Evolutionary conservation across 1,140 invertebrate genomes (phyloP), one percentile per base, ranked within the genome.

Genomic region (Cyphomyrmex costatus): DNA sequence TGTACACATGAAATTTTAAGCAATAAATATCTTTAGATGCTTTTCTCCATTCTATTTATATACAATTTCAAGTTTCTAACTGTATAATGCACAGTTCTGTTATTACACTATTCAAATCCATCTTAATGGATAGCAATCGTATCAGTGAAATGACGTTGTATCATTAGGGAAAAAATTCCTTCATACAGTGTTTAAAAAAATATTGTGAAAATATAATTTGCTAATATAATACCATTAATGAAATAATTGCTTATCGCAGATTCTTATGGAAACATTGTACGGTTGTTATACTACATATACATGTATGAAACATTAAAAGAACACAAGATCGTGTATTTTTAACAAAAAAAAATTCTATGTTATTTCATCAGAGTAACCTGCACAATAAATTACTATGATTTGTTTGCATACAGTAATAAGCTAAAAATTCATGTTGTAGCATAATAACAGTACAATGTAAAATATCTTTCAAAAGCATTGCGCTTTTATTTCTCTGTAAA

Each of bases 61-160:
- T 90, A 92, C 91, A 90, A 85, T 87, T 89, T 74, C 51, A 78
- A 61, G 24, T 77, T 66, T 74, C 74, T 77, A 90, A 89, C 88
- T 86, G 60, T 88, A 53, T 58, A 80, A 86, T 78, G 76, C 42
- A 73, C 33, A 61, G 49, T 76, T 73, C 2, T 70, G 30, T 91
- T 71, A 80, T 87, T 80, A 60, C 65, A 88, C 49, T 89, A 86
- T 65, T 68, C 73, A 46, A 79, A 87, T 84, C 73, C 77, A 88
- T 80, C 70, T 78, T 66, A 79, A 21, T 85, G 49, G 68, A 88
- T 77, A 76, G 27, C 49, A 63, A 65, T 79, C 46, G 77, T 86
- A 58, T 42, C 14, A 56, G 36, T 82, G 36, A 70, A 86, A 8
- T 65, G 58, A 63, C 63, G 19, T 73, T 14, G 6, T 46, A 53